A percentile compares a stretch with the other conserved stretches of the same genome.
These are phyloP conservation scores for Holocentrus rufus DNA, from an alignment of 2,797 vertebrate species.

Conservation along the genomic window DNA sequence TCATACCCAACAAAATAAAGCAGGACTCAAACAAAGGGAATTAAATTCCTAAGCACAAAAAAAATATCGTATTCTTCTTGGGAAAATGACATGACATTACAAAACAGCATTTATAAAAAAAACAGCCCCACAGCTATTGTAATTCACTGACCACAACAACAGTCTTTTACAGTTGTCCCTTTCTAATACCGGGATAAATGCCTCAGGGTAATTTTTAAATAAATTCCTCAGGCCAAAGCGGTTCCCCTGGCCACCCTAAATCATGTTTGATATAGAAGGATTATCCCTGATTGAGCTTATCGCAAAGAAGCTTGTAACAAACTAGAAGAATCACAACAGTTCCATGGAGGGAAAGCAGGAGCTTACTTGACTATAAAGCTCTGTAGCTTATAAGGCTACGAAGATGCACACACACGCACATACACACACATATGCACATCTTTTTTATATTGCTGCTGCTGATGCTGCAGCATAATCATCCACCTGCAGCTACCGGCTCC, in stretches of 20 bases:
- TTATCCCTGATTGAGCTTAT: constrained; percentile 70
- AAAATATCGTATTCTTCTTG: neutral
- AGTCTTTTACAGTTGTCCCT: constrained; percentile 55
- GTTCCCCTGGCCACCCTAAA: constrained; percentile 57
- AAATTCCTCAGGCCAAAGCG: constrained; percentile 67
- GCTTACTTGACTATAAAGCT: constrained; percentile 26
- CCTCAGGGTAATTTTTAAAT: constrained; percentile 72
- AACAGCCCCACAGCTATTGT: constrained; percentile 57
- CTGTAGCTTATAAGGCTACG: constrained; percentile 5
- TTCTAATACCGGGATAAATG: constrained; percentile 73
- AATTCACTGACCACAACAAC: constrained; percentile 68
- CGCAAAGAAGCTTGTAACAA: constrained; percentile 60
- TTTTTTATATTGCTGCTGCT: constrained; percentile 17
- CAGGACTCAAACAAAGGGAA: neutral
- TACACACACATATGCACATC: constrained; percentile 13
- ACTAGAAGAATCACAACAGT: constrained; percentile 37
- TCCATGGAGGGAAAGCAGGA: constrained; percentile 28
- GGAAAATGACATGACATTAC: neutral
- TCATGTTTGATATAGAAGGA: constrained; percentile 63
- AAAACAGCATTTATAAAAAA: neutral
- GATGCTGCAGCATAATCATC: constrained; percentile 36
- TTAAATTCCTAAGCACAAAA: neutral
- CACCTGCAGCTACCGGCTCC: constrained; percentile 37
- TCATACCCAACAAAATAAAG: constrained; percentile 10
- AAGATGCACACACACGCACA: neutral